Evolutionary conservation across 2,113 vertebrate genomes (phyloP).

Genomic region (Forbesichthys papilliferus): DNA sequence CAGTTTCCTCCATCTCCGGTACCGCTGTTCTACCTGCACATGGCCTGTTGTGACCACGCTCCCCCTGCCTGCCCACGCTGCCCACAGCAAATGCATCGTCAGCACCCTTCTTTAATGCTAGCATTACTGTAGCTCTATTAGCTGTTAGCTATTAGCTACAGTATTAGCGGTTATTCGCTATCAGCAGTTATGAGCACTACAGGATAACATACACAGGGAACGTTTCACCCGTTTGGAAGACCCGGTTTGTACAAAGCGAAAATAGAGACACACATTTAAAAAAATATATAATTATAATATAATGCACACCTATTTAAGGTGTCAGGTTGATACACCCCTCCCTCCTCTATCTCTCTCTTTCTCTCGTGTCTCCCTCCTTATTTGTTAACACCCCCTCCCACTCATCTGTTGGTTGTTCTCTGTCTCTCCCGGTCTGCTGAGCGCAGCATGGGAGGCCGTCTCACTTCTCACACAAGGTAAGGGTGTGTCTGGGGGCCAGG

Average conservation of each 20-base stretch:
- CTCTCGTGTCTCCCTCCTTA: slow-evolving; percentile 42
- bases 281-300: too few species aligned
- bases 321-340: neutral
- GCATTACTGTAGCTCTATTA: too few species aligned
- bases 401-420: slow-evolving; percentile 90
- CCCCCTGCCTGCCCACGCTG: neutral
- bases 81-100: neutral
- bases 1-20: neutral
- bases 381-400: slow-evolving; percentile 61
- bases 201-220: too few species aligned
- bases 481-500: slow-evolving; percentile 78
- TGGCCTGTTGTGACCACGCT: neutral
- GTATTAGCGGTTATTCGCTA: too few species aligned
- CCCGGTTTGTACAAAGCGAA: too few species aligned
- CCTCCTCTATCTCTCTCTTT: slow-evolving; percentile 73
- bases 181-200: too few species aligned
- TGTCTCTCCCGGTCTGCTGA: slow-evolving; percentile 90
- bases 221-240: too few species aligned
- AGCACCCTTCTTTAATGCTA: too few species aligned
- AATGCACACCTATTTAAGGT: too few species aligned
- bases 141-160: too few species aligned
- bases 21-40: neutral
- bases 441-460: slow-evolving; percentile 84
- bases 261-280: too few species aligned
- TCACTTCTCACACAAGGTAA: slow-evolving; percentile 85